These are phyloP conservation scores for Hyposoter didymator DNA, from an alignment of 2,888 invertebrate species.

Conservation along the genomic window DNA sequence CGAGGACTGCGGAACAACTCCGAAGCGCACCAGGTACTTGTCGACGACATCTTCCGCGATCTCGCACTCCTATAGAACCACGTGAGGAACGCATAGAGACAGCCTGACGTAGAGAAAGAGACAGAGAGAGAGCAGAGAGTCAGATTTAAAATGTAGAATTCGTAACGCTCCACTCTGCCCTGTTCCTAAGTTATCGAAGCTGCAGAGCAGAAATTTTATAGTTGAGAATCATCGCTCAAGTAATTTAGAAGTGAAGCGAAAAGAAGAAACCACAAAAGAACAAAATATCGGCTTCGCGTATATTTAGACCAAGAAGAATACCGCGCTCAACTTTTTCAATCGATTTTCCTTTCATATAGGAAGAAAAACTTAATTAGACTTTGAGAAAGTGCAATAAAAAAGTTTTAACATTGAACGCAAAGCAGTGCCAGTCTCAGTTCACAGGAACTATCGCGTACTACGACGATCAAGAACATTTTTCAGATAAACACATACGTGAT, in stretches of 20 bases:
- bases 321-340: not conserved
- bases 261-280: not conserved
- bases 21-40: conserved; percentile 50
- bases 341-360: not conserved
- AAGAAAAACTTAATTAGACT: too few relatives aligned
- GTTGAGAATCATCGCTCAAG: conserved; percentile 18
- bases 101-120: not conserved
- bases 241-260: not conserved
- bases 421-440: not conserved
- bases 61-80: conserved; percentile 15
- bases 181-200: conserved; percentile 19
- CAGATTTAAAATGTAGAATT: conserved; percentile 31
- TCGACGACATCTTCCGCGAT: conserved; percentile 39
- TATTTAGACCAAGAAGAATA: not conserved
- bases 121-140: not conserved
- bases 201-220: conserved; percentile 20
- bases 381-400: too few relatives aligned
- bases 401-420: not conserved
- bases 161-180: conserved; percentile 42
- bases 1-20: conserved; percentile 43
- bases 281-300: not conserved
- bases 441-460: not conserved
- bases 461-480: not conserved
- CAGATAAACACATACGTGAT: not conserved
- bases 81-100: not conserved